Evolutionary conservation across 2,888 invertebrate species (phyloP), one percentile per base, ranked within the genome.

Genomic region (Dendrolimus pini): DNA sequence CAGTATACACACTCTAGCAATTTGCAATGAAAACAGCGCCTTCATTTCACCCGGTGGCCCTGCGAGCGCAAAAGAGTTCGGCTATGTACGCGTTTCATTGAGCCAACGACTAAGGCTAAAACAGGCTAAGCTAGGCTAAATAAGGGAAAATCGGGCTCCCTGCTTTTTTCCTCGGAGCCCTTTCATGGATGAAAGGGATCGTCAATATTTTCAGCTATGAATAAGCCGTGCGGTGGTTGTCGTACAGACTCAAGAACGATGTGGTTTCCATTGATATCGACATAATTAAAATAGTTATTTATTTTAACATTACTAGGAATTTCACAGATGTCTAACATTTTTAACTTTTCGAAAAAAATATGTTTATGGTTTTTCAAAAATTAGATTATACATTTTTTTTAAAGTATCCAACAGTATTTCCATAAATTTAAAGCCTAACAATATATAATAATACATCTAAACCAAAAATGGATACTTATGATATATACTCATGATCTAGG

Each of bases 131-230:
- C 6, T 47, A 47, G 47, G 47, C 47, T 47, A 47, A 47, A 12
- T 79, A 83, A 82, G 83, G 78, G 77, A 84, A 86, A 85, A 87
- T 85, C 84, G 83, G 83, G 80, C 77, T 80, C 73, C 77, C 42
- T 41, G 53, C 47, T 56, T 68, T 64, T 68, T 75, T 82, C 81
- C 82, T 76, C 77, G 73, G 66, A 77, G 79, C 81, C 87, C 80
- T 84, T 88, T 85, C 83, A 86, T 71, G 67, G 66, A 71, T 87
- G 83, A 87, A 88, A 81, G 82, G 78, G 83, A 85, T 79, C 85
- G 88, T 89, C 88, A 89, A 89, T 89, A 88, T 88, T 87, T 88
- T 88, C 77, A 87, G 85, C 71, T 75, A 76, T 88, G 88, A 88
- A 89, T 85, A 77, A 84, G 71, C 68, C 70, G 54, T 78, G 80